Evolutionary conservation across 2,797 vertebrate species (phyloP).

Genomic region (Tiaroga cobitis): DNA sequence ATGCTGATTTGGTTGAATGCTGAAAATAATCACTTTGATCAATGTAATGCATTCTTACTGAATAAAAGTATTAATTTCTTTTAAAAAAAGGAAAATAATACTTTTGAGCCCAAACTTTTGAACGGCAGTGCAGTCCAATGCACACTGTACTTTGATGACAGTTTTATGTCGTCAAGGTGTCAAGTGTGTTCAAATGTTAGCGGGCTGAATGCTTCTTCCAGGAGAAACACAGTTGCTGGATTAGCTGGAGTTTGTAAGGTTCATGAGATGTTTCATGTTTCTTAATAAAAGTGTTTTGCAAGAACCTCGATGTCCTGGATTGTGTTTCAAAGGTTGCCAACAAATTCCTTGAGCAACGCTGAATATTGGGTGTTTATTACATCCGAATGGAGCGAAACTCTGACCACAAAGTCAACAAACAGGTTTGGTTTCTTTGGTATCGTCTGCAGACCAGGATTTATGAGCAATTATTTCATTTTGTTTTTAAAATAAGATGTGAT

Average conservation of each 20-base stretch:
- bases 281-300: conserved; percentile 31
- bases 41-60: neutral
- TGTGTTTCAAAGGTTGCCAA: conserved; percentile 20
- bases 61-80: neutral
- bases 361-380: conserved; percentile 25
- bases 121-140: neutral
- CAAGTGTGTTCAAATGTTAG: conserved; percentile 17
- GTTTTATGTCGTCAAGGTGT: conserved; percentile 12
- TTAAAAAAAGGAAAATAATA: neutral
- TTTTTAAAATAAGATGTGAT: conserved; percentile 9
- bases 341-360: conserved; percentile 16
- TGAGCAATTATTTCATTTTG: neutral
- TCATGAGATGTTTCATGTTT: neutral
- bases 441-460: neutral
- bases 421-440: neutral
- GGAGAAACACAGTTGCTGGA: neutral
- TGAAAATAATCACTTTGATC: neutral
- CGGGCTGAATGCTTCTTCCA: neutral
- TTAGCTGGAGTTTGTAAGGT: neutral
- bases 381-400: neutral
- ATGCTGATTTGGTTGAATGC: neutral
- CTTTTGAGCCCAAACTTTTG: neutral
- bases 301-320: conserved; percentile 10
- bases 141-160: neutral
- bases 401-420: conserved; percentile 24